Conservation (phyloP, 2,113 vertebrate species). For the Promerops cafer region DNA sequence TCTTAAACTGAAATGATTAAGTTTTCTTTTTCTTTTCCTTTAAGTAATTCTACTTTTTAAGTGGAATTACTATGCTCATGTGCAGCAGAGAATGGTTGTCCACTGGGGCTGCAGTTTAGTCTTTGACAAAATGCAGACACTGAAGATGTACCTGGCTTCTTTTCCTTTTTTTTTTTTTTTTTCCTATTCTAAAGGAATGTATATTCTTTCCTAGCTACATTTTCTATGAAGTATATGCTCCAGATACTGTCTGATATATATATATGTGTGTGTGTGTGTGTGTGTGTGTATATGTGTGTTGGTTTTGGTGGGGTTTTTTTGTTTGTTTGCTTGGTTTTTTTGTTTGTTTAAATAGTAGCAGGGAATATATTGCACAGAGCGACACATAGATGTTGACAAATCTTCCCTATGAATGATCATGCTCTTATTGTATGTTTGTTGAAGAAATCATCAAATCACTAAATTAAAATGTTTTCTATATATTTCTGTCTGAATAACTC, state of each 20-base stretch:
- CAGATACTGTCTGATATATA: neutral
- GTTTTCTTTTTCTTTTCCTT: neutral
- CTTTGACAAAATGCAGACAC: neutral
- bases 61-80: neutral
- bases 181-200: neutral
- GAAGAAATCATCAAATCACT: neutral
- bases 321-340: too few species aligned
- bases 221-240: neutral
- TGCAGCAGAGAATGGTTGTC: neutral
- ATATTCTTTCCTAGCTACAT: neutral
- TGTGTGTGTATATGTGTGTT: too few species aligned
- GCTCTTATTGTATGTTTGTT: neutral
- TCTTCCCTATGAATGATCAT: neutral
- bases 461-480: neutral
- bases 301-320: too few species aligned
- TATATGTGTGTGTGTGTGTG: too few species aligned
- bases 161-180: neutral
- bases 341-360: neutral
- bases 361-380: neutral
- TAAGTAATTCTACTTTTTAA: neutral
- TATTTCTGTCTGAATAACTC: neutral
- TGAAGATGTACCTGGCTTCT: neutral
- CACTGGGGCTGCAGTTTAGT: neutral
- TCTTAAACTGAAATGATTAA: neutral
- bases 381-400: neutral